A percentile compares a stretch with the other conserved stretches of the same genome.
Evolutionary conservation across 1,140 invertebrate species (phyloP).

Genomic region (Drosophila azteca): DNA sequence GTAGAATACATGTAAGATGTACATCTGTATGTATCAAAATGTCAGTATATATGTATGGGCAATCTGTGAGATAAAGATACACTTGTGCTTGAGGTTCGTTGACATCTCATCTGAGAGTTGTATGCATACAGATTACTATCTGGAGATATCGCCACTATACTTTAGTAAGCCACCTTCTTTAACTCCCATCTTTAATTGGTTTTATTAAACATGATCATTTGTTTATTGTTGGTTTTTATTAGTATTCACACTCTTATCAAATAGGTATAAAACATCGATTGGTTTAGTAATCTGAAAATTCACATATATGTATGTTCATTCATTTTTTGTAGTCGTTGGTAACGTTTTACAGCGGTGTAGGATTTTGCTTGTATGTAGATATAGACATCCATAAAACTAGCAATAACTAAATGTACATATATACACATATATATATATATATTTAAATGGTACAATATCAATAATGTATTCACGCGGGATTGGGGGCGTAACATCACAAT

Average conservation of each 20-base stretch:
- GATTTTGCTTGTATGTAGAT: constrained; percentile 24
- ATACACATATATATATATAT: background rate
- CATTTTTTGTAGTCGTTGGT: constrained; percentile 53
- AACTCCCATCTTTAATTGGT: background rate
- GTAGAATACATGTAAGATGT: too few species aligned
- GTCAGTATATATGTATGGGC: too few species aligned
- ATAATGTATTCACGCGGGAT: constrained; percentile 29
- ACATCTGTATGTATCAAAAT: too few species aligned
- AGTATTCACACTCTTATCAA: constrained; percentile 32
- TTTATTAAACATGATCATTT: constrained; percentile 42
- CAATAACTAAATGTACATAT: constrained; percentile 13
- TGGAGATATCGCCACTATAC: background rate
- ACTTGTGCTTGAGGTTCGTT: too few species aligned
- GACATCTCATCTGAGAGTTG: too few species aligned
- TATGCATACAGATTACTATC: too few species aligned
- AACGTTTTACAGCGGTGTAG: constrained; percentile 65
- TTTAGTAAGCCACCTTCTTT: background rate
- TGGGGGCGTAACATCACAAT: constrained; percentile 39
- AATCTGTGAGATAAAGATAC: too few species aligned
- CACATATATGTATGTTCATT: constrained; percentile 16
- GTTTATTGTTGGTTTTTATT: constrained; percentile 38
- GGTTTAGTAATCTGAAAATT: constrained; percentile 40
- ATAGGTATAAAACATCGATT: constrained; percentile 68
- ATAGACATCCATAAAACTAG: constrained; percentile 23
- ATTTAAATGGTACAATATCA: constrained; percentile 34